Evolutionary conservation across 2,888 invertebrate species (phyloP), one percentile per base, ranked within the genome.

Genomic region (Thumatha senex): DNA sequence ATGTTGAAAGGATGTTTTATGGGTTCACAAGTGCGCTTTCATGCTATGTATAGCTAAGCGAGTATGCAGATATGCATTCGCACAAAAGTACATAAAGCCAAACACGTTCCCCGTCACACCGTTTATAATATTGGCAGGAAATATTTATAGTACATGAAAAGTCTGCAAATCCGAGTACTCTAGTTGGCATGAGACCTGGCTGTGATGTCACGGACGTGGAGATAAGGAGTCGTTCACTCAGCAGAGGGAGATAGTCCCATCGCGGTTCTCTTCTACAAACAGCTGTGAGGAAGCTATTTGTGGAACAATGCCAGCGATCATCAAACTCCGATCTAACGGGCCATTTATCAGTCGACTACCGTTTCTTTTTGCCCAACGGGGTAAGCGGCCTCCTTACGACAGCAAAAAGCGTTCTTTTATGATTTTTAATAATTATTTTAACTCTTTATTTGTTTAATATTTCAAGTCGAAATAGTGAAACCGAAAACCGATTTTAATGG

Each of bases 161-260:
- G 56, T 54, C 49, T 49, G 54, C 65, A 67, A 67, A 70, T 67
- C 49, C 43, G 56, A 66, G 71, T 74, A 76, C 65, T 76, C 67
- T 78, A 73, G 74, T 76, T 80, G 78, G 78, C 77, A 76, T 76
- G 75, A 63, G 69, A 43, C 71, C 72, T 67, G 74, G 57, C 67
- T 66, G 68, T 80, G 82, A 83, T 84, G 82, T 84, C 85, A 84
- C 75, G 76, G 73, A 70, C 74, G 68, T 58, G 49, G 74, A 76
- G 86, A 87, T 87, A 88, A 87, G 76, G 74, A 80, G 87, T 87
- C 87, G 86, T 88, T 87, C 86, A 86, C 85, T 80, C 71, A 74
- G 55, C 67, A 68, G 80, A 80, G 63, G 50, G 78, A 80, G 82
- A 84, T 62, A 67, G 76, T 54, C 54, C 44, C 40, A 63, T 59